Evolutionary conservation across 2,797 vertebrate genomes (phyloP).

Genomic region (Nasua narica): DNA sequence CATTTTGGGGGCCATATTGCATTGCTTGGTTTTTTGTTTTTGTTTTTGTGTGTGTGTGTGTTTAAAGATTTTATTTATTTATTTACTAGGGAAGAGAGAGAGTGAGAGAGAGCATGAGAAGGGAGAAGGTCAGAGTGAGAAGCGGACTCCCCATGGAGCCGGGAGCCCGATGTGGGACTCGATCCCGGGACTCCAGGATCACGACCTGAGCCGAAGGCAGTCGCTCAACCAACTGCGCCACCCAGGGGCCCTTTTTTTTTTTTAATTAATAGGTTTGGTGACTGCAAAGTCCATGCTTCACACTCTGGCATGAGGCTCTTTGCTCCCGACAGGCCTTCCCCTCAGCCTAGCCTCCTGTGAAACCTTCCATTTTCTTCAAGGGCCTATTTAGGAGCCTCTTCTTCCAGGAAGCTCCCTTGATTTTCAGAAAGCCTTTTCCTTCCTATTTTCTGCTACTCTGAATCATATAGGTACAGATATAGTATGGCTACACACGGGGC

Average conservation of each 20-base stretch:
- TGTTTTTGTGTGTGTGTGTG: too few species aligned
- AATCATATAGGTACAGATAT: not conserved
- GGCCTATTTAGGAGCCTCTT: not conserved
- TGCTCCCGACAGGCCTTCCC: not conserved
- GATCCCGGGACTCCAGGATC: too few species aligned
- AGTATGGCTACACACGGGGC: not conserved
- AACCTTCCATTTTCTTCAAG: not conserved
- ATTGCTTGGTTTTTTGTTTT: not conserved
- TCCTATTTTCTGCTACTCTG: not conserved
- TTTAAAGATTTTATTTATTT: too few species aligned
- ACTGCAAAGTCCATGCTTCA: not conserved
- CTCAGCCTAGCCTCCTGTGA: not conserved
- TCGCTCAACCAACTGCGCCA: too few species aligned
- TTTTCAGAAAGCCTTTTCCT: not conserved
- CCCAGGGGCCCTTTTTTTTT: too few species aligned
- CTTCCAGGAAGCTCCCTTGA: not conserved
- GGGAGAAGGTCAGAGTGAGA: too few species aligned
- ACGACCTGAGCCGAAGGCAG: too few species aligned
- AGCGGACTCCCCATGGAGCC: too few species aligned
- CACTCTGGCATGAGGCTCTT: not conserved
- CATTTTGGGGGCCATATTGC: not conserved
- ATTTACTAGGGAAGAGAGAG: too few species aligned
- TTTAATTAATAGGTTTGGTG: not conserved
- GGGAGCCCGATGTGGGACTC: too few species aligned
- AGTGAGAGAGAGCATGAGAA: too few species aligned